Evolutionary conservation across 2,888 invertebrate species (phyloP), one percentile per base, ranked within the genome.

Genomic region (Taenaris catops): DNA sequence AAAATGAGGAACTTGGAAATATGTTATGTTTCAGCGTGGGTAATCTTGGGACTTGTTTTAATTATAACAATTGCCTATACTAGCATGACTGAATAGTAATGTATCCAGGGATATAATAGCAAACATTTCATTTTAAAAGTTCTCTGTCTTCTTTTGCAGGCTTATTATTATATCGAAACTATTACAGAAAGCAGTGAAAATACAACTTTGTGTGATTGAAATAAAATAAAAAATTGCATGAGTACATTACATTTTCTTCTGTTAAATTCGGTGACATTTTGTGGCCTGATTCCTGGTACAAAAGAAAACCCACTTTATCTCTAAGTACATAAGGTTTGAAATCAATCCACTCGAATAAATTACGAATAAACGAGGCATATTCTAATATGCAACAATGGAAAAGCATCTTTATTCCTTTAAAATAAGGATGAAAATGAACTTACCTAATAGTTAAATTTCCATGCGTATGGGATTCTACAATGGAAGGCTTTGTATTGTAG

Each of bases 91-190:
- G 28, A 28, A 43, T 33, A 42, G 29, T 32, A 18, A 28, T 29
- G 14, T 29, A 33, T 28, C 28, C 17, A 18, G 29, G 19, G 25
- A 33, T 32, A 43, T 33, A 36, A 36, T 36, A 39, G 42, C 28
- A 36, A 36, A 43, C 39, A 43, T 39, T 43, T 33, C 36, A 39
- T 39, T 39, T 32, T 40, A 43, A 43, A 32, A 43, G 36, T 20
- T 31, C 34, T 38, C 7, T 52, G 53, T 58, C 59, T 62, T 58
- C 58, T 63, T 60, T 48, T 36, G 28, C 36, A 29, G 35, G 32
- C 59, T 64, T 62, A 69, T 67, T 70, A 67, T 60, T 66, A 65
- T 74, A 72, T 66, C 61, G 33, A 36, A 42, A 42, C 43, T 43
- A 37, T 31, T 34, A 11, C 6, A 9, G 2, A 6, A 3, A 2